A percentile compares a stretch with the other conserved stretches of the same genome.
phyloP scores from a whole-genome alignment of 2,888 invertebrate genomes.

The Rotaria magnacalcarata region DNA sequence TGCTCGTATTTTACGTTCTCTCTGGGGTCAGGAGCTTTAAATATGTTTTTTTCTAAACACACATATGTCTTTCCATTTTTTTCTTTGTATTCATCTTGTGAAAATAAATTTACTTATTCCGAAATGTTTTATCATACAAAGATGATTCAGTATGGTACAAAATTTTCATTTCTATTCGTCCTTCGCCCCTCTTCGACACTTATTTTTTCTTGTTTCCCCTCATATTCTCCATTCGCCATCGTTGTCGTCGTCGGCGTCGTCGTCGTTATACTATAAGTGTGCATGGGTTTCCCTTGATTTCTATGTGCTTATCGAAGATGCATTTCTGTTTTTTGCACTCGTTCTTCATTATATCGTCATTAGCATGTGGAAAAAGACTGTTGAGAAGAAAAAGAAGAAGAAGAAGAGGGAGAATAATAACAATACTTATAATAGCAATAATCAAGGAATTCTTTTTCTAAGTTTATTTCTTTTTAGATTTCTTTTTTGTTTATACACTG shows the following conservation, averaged over 20 bases:
- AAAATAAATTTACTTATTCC: not conserved
- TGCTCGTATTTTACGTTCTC: slow-evolving; percentile 41
- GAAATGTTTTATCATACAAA: not conserved
- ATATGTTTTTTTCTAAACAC: not conserved
- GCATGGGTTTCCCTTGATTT: too few species aligned
- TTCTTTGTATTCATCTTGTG: not conserved
- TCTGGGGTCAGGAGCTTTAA: slow-evolving; percentile 45
- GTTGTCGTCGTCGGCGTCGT: too few species aligned
- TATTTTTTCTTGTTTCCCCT: not conserved
- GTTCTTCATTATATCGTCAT: too few species aligned
- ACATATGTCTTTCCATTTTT: not conserved
- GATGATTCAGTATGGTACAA: not conserved
- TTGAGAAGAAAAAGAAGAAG: too few species aligned
- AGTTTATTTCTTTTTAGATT: too few species aligned
- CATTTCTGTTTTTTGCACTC: too few species aligned
- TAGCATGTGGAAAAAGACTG: too few species aligned
- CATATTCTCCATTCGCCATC: not conserved
- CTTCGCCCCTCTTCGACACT: not conserved
- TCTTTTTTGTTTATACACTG: not conserved
- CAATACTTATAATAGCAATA: too few species aligned
- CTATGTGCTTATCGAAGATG: too few species aligned
- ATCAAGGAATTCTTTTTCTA: too few species aligned
- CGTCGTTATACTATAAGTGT: too few species aligned
- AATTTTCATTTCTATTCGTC: not conserved
- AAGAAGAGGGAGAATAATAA: too few species aligned